phyloP scores from a whole-genome alignment of 1,140 invertebrate species.

The Atta colombica region DNA sequence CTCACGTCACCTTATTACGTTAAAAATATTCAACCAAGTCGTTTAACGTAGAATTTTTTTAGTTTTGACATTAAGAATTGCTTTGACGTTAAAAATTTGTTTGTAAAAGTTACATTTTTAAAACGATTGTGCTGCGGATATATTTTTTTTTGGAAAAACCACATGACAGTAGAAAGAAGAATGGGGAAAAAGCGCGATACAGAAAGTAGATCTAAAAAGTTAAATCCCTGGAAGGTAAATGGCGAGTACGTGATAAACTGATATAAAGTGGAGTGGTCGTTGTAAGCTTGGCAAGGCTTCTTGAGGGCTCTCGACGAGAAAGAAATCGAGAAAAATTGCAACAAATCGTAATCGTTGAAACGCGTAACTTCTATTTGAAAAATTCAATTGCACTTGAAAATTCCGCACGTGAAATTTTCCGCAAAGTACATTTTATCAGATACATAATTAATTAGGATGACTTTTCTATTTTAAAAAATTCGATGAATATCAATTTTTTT shows the following conservation, averaged over 20 bases:
- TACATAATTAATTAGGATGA: slow-evolving; percentile 11
- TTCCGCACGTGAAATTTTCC: too few relatives aligned
- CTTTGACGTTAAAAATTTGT: neutral
- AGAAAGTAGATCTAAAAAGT: slow-evolving; percentile 33
- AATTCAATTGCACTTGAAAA: slow-evolving; percentile 23
- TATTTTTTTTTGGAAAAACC: neutral
- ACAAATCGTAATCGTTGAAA: slow-evolving; percentile 25
- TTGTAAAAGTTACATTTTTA: neutral
- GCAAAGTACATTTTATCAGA: neutral
- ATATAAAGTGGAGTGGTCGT: slow-evolving; percentile 48
- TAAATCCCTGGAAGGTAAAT: slow-evolving; percentile 27
- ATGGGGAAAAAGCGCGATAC: neutral
- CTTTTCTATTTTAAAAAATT: neutral
- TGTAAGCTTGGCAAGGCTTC: slow-evolving; percentile 5
- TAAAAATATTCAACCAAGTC: neutral
- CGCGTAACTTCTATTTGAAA: neutral
- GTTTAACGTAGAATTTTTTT: neutral
- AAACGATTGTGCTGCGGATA: neutral
- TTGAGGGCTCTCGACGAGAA: neutral
- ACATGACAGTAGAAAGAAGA: too few relatives aligned
- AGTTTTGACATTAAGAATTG: neutral
- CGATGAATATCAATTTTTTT: neutral
- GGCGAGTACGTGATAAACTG: slow-evolving; percentile 44
- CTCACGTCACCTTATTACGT: neutral
- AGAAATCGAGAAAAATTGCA: slow-evolving; percentile 41